Evolutionary conservation across 2,113 vertebrate genomes (phyloP), one percentile per base, ranked within the genome.

Genomic region (Muntiacus reevesi): DNA sequence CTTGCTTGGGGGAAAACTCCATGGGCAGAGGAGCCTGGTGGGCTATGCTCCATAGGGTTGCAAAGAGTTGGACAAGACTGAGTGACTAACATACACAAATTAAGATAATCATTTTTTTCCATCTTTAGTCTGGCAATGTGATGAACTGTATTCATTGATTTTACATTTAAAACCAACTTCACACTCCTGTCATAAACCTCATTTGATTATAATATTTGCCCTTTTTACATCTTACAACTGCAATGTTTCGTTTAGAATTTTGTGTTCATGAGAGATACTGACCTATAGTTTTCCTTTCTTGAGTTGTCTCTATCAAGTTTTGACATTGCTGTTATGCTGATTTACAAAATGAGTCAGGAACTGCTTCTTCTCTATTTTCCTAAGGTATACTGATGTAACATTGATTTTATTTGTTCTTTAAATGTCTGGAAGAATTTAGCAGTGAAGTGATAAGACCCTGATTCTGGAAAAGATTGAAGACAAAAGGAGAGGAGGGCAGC

Each of bases 21-120:
- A 67, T 36, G 64, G 33, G 2, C 33, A 0, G 8, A 67, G 17
- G 17, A 67, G 33, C 16, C 33, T 67, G 33, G 17, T 1, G 0
- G 64, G 33, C 64, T 67, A 19, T 17, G 19, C 16, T n/a, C 64
- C 33, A n/a, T 10, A 67, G 16, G 33, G 8, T 36, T 67, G 8
- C 7, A 36, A 67, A 67, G 64, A 19, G 64, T 2, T 67, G 33
- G 64, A 36, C 33, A n/a, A 0, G 8, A 67, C 64, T 21, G 17
- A 67, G 33, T 19, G 17, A 67, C 16, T n/a, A 33, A 36, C 64
- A 67, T 21, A 67, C 16, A 19, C 8, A 16, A 67, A 5, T 67
- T 67, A 67, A 19, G 55, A 43, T 71, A 27, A 45, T 67, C 5
- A 4, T 15, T 40, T 43, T 25, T 55, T 59, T 2, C 11, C 45